Evolutionary conservation across 2,888 invertebrate genomes (phyloP), one percentile per base, ranked within the genome.

Genomic region (Pimpla rufipes): DNA sequence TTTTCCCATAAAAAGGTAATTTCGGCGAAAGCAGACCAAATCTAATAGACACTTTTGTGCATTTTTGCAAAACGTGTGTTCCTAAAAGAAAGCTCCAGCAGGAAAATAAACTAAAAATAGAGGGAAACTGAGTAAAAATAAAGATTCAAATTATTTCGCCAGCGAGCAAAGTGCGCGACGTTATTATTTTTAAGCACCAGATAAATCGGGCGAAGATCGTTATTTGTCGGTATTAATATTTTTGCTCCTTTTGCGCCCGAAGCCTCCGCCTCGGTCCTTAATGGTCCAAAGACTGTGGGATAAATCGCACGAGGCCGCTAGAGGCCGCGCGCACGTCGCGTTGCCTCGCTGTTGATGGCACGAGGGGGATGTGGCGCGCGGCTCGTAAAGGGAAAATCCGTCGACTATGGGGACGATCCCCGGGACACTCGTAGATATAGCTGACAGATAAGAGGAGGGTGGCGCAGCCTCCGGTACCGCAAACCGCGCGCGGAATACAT

Each of bases 341-440:
- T 47, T 57, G 23, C 71, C 21, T 45, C 52, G 74, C 57, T 62
- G 62, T 68, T 66, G 77, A 79, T 67, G 75, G 76, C 40, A 80
- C 68, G 62, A 75, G 66, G 57, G 66, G 68, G 74, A 50, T 45
- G 52, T 21, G 57, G 73, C 40, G 73, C 40, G 42, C 55, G 62
- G 81, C 75, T 86, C 86, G 89, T 88, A 89, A 89, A 90, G 87
- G 87, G 84, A 87, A 85, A 86, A 88, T 89, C 86, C 87, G 87
- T 87, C 82, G 86, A 77, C 80, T 86, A 77, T 84, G 87, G 88
- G 89, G 88, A 89, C 87, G 85, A 85, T 88, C 87, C 88, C 86
- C 88, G 76, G 87, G 84, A 88, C 79, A 85, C 87, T 88, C 88
- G 88, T 87, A 88, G 89, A 89, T 91, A 87, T 89, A 86, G 86